These are phyloP conservation scores for Idaea dimidiata DNA, from an alignment of 2,888 invertebrate species.

Conservation along the genomic window DNA sequence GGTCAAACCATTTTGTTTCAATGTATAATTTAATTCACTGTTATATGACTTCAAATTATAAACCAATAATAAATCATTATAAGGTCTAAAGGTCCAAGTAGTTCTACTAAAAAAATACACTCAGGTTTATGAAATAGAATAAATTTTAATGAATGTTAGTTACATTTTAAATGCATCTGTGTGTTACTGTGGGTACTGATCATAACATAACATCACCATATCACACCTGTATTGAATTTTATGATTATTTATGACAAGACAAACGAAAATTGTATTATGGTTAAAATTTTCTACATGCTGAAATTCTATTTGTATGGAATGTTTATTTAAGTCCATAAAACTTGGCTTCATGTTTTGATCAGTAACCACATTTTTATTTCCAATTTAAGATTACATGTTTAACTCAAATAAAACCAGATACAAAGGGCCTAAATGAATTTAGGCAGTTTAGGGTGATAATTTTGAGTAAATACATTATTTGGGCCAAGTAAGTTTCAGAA, in stretches of 20 bases:
- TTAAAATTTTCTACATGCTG: neutral
- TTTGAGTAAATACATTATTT: neutral
- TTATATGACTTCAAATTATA: neutral
- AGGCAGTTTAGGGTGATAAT: neutral
- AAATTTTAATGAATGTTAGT: neutral
- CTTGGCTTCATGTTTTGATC: neutral
- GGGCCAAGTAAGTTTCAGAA: neutral
- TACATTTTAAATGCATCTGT: neutral
- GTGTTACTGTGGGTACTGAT: neutral
- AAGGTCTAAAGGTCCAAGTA: neutral
- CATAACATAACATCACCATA: neutral
- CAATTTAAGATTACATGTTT: neutral
- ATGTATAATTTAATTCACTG: slow-evolving; percentile 50
- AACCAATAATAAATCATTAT: neutral
- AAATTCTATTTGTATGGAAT: neutral
- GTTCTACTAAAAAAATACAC: neutral
- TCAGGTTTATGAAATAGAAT: neutral
- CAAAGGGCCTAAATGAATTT: neutral
- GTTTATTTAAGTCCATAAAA: neutral
- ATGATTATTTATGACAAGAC: neutral
- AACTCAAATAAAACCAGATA: neutral
- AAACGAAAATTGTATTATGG: neutral
- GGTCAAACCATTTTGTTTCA: slow-evolving; percentile 61
- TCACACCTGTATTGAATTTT: neutral
- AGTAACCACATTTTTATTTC: neutral